Evolutionary conservation across 2,113 vertebrate genomes (phyloP).

Genomic region (Candoia aspera): DNA sequence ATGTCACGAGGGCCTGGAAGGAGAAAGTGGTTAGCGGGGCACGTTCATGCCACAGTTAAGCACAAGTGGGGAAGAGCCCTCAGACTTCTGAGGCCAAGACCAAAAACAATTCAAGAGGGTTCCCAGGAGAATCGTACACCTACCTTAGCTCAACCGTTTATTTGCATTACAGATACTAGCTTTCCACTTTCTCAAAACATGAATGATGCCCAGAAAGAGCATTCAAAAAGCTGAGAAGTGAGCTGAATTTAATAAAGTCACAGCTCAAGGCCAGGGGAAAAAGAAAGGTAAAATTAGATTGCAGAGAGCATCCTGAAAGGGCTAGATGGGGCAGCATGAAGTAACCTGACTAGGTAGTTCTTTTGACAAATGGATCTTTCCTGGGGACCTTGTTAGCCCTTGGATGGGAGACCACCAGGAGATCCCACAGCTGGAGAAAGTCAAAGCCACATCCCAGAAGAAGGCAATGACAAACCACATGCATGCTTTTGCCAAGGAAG

Average conservation of each 20-base stretch:
- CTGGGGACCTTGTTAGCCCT: not conserved
- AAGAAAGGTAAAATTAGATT: not conserved
- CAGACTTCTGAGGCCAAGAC: not conserved
- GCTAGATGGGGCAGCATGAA: not conserved
- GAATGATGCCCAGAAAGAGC: not conserved
- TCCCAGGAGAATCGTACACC: too few species aligned
- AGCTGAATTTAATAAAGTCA: not conserved
- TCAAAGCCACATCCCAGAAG: not conserved
- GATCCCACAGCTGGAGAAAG: not conserved
- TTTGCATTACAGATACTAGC: not conserved
- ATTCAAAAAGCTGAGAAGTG: not conserved
- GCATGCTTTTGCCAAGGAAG: not conserved
- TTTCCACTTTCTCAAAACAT: not conserved
- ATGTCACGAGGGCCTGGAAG: not conserved
- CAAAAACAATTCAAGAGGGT: too few species aligned
- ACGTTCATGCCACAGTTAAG: not conserved
- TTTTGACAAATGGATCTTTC: not conserved
- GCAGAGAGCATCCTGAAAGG: not conserved
- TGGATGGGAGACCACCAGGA: not conserved
- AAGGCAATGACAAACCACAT: not conserved
- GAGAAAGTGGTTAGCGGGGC: not conserved
- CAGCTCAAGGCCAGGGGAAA: not conserved
- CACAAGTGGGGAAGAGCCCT: not conserved
- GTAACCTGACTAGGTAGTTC: not conserved
- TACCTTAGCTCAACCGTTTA: not conserved